A percentile compares a stretch with the other conserved stretches of the same genome.
Evolutionary conservation across 2,888 invertebrate genomes (phyloP).

Genomic region (Teleiodes luculella): DNA sequence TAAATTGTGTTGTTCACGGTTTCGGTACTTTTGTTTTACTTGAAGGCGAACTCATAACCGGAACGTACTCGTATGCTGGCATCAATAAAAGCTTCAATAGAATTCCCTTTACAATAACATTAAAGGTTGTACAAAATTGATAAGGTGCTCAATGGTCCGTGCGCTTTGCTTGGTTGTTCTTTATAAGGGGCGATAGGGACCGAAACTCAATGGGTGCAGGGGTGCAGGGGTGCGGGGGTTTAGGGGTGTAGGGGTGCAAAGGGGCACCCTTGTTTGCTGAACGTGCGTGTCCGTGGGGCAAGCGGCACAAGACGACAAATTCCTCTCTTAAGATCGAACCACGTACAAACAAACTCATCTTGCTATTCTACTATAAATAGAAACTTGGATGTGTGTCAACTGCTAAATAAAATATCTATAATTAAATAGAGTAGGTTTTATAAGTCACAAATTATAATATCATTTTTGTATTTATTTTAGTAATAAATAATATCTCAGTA

Average conservation of each 20-base stretch:
- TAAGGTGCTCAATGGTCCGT: constrained; percentile 18
- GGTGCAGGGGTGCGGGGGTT: too few species aligned
- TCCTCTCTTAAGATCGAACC: not conserved
- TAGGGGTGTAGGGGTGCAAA: constrained; percentile 13
- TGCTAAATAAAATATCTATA: too few species aligned
- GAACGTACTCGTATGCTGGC: too few species aligned
- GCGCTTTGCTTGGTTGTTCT: constrained; percentile 12
- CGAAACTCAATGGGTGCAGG: not conserved
- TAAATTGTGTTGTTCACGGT: too few species aligned
- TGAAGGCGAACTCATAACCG: not conserved
- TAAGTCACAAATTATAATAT: too few species aligned
- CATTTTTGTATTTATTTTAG: too few species aligned
- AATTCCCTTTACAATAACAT: constrained; percentile 7
- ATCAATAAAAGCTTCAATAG: constrained; percentile 4
- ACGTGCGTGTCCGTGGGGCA: constrained; percentile 26
- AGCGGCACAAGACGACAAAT: constrained; percentile 40
- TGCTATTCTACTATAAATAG: not conserved
- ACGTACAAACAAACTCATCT: not conserved
- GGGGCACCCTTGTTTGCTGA: constrained; percentile 39
- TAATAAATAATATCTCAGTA: too few species aligned
- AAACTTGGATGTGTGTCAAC: too few species aligned
- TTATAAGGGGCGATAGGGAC: not conserved
- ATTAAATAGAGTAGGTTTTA: too few species aligned
- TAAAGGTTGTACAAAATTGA: constrained; percentile 15
- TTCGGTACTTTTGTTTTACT: too few species aligned